A percentile compares a stretch with the other conserved stretches of the same genome.
Evolutionary conservation across 2,888 invertebrate species (phyloP).

Genomic region (Xanthia icteritia): DNA sequence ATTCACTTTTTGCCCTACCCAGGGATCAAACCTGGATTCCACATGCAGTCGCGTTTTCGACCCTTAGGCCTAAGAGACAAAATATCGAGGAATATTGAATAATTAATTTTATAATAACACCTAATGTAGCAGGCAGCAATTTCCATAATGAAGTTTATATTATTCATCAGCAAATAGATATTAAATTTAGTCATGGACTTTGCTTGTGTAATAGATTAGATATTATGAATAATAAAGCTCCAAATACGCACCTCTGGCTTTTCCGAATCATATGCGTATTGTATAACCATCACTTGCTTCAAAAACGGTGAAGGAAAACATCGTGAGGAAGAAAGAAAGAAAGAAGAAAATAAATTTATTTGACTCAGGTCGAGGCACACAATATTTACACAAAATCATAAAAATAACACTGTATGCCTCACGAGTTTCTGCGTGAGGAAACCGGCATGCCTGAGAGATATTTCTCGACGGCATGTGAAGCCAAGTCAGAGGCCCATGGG

Average conservation of each 20-base stretch:
- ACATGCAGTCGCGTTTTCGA: not conserved
- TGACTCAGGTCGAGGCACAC: too few species aligned
- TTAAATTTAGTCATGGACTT: not conserved
- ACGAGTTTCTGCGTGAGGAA: too few species aligned
- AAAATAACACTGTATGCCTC: too few species aligned
- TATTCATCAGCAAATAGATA: slow-evolving; percentile 18
- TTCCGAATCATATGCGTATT: too few species aligned
- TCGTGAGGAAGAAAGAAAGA: too few species aligned
- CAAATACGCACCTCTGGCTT: not conserved
- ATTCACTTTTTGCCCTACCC: not conserved
- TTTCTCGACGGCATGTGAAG: too few species aligned
- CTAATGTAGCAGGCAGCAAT: slow-evolving; percentile 1
- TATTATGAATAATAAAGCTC: not conserved
- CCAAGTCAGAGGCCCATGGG: too few species aligned
- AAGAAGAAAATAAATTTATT: too few species aligned
- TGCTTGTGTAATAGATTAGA: not conserved
- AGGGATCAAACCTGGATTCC: not conserved
- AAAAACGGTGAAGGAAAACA: too few species aligned
- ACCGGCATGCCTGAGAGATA: too few species aligned
- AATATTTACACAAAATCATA: too few species aligned
- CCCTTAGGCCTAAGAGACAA: not conserved
- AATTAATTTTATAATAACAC: not conserved
- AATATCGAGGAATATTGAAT: not conserved
- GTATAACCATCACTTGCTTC: too few species aligned
- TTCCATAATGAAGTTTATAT: not conserved